Base-by-base conservation (phyloP, 2,113 vertebrate species). In the Anhinga rufa region DNA sequence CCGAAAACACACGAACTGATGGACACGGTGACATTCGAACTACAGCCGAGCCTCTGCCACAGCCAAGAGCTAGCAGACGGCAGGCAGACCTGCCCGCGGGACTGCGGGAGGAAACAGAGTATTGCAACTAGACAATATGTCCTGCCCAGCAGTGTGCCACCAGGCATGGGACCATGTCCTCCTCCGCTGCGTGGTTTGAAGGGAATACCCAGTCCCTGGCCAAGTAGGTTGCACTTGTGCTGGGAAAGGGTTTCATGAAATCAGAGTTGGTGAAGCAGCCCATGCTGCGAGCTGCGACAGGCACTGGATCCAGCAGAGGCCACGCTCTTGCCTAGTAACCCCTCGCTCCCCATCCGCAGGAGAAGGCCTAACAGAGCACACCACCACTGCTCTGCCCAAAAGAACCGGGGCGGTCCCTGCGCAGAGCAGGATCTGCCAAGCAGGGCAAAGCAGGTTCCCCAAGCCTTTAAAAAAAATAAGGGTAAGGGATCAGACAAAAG, bases 351-450 rank as follows among this genome's bases (percentile, higher is more conserved):
- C 6, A 1, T 28, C 61, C 42, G 51, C 48, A 16, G 60, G 51
- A 76, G 12, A 18, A 76, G 13, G 22, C 19, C 16, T 10, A 46
- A 57, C 40, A 61, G 57, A 79, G 42, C 54, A 58, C 31, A 58
- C 8, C 46, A 13, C 57, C 36, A 19, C 38, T 17, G 25, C 26
- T 46, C 71, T 51, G 54, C 32, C 55, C 68, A 32, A 22, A 28
- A 51, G 26, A 46, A 62, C 16, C 31, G 0, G 0, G 5, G 12
- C 11, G 2, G 34, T 12, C 8, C 54, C 54, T 21, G 26, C 0
- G 0, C 62, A 68, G 34, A 77, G 51, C 36, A n/a, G 42, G 29
- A 72, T 38, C 70, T 17, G 14, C 58, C 10, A 2, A 12, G 21
- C 36, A 49, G 49, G 3, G 2, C 49, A 82, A 44, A 65, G 62